These are phyloP conservation scores for Andrena bicolor DNA, from an alignment of 2,888 invertebrate genomes.

Conservation along the genomic window DNA sequence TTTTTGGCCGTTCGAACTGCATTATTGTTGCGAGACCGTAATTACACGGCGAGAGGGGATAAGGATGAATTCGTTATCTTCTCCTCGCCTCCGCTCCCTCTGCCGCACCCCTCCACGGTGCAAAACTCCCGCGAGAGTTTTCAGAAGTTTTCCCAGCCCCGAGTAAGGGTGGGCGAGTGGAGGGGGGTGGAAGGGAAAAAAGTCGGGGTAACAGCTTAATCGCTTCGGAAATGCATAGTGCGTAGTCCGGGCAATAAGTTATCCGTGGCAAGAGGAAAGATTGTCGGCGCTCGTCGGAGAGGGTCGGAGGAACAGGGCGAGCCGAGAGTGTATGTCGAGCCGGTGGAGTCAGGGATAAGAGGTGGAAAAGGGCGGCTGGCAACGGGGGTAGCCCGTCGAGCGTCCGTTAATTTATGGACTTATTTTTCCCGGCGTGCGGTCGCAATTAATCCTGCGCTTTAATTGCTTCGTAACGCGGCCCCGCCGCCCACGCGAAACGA, in stretches of 20 bases:
- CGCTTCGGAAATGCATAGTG: conserved; percentile 78
- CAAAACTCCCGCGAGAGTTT: conserved; percentile 61
- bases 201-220: conserved; percentile 70
- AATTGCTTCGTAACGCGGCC: conserved; percentile 74
- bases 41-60: conserved; percentile 30
- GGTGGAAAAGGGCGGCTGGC: conserved; percentile 23
- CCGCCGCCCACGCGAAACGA: conserved; percentile 47
- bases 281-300: conserved; percentile 56
- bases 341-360: conserved; percentile 50
- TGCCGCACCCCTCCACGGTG: neutral
- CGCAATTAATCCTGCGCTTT: conserved; percentile 78
- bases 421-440: conserved; percentile 77
- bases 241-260: conserved; percentile 76
- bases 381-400: conserved; percentile 59
- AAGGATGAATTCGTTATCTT: conserved; percentile 57
- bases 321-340: conserved; percentile 38
- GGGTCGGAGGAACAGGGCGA: conserved; percentile 35
- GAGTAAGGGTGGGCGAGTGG: neutral
- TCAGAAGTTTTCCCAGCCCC: conserved; percentile 45
- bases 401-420: conserved; percentile 78
- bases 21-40: conserved; percentile 43
- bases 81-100: neutral
- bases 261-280: conserved; percentile 73
- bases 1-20: conserved; percentile 35
- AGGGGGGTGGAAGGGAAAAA: conserved; percentile 46